A percentile compares a stretch with the other conserved stretches of the same genome.
phyloP scores from a whole-genome alignment of 1,140 invertebrate genomes.

The Callitettix versicolor region DNA sequence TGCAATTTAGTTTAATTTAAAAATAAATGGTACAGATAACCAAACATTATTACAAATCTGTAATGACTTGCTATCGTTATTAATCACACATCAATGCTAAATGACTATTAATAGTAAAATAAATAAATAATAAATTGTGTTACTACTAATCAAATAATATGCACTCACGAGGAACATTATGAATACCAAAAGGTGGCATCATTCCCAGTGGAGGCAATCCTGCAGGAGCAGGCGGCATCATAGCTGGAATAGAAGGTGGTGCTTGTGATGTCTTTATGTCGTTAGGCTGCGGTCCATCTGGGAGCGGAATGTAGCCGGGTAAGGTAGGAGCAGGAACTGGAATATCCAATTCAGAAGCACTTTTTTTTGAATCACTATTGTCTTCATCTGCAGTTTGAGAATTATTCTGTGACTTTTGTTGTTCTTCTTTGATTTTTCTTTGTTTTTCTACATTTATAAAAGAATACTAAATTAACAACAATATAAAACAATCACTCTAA shows the following conservation, averaged over 20 bases:
- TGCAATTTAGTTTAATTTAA: no score
- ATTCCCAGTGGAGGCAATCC: conserved; percentile 29
- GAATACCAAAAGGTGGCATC: conserved; percentile 40
- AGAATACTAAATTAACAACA: neutral
- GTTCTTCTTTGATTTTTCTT: conserved; percentile 10
- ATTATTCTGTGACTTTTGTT: conserved; percentile 3
- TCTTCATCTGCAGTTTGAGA: conserved; percentile 9
- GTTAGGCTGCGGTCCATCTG: conserved; percentile 26
- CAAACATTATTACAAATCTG: conserved; percentile 2
- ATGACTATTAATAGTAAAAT: neutral
- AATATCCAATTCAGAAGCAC: conserved; percentile 8
- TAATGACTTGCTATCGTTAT: neutral
- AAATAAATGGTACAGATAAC: no score
- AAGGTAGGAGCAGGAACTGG: conserved; percentile 17
- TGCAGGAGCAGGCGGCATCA: conserved; percentile 32
- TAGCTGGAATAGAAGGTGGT: conserved; percentile 38
- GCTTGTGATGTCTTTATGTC: conserved; percentile 38
- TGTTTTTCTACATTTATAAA: neutral
- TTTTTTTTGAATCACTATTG: neutral
- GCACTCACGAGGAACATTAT: conserved; percentile 39
- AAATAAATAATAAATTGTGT: conserved; percentile 9
- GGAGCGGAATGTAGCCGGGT: conserved; percentile 27
- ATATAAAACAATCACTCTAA: no score
- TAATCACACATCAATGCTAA: no score
- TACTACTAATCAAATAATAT: no score